phyloP scores from a whole-genome alignment of 2,113 vertebrate genomes.

The Engystomops pustulosus region DNA sequence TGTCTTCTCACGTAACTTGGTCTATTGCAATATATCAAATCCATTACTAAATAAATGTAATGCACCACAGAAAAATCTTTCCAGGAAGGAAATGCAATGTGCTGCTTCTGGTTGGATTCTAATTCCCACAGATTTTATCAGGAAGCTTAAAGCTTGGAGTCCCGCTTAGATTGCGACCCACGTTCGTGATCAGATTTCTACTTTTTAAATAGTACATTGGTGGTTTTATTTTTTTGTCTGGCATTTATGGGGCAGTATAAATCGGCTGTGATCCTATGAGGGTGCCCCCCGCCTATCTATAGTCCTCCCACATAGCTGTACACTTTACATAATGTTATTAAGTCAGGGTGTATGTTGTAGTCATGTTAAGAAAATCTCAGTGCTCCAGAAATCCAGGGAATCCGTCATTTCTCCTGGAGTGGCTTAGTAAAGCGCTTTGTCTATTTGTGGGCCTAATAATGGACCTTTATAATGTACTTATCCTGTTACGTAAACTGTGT shows the following conservation, averaged over 20 bases:
- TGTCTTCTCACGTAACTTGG: too few relatives aligned
- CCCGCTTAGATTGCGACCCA: neutral
- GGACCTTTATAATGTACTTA: conserved; percentile 25
- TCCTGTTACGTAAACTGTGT: conserved; percentile 13
- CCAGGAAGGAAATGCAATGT: neutral
- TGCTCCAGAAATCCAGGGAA: neutral
- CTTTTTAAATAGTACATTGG: neutral
- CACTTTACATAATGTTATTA: neutral
- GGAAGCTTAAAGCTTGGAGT: neutral
- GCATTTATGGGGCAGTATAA: neutral
- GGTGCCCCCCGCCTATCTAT: neutral
- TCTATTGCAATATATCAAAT: too few relatives aligned
- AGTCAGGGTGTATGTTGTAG: neutral
- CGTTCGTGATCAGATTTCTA: neutral
- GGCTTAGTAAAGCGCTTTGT: conserved; percentile 4
- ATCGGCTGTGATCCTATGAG: too few relatives aligned
- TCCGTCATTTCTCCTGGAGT: neutral
- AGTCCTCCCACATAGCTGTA: neutral
- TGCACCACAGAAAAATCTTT: too few relatives aligned
- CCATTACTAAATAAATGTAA: too few relatives aligned
- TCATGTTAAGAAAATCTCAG: neutral
- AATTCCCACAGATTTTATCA: neutral
- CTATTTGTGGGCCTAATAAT: conserved; percentile 13
- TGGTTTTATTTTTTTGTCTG: neutral
- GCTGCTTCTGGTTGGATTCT: neutral